Base-by-base conservation (phyloP, 1,140 invertebrate genomes). In the Penaeus japonicus region DNA sequence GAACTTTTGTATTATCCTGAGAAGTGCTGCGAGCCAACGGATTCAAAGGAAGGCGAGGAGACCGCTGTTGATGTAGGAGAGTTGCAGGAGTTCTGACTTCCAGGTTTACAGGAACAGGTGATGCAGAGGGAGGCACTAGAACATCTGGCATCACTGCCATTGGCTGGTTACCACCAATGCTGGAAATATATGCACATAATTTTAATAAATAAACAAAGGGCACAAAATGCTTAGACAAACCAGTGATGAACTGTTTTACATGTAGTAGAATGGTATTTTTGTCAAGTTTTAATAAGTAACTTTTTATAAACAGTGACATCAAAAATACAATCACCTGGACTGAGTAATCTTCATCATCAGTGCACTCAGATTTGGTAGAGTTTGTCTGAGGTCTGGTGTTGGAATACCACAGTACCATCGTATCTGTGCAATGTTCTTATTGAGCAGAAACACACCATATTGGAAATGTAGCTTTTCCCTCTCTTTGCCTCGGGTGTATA, bases 381-480 rank as follows among this genome's bases (percentile, higher is more conserved):
- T 97, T 59, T 94, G 93, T 86, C 95, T 92, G 77, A 97, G 93
- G 92, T 97, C 95, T 30, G 93, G 92, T 1, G 95, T 96, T 5
- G 94, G 93, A 83, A 96, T 93, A 7, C 95, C 95, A 91, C 95
- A 95, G 88, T 95, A 95, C 94, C 95, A 96, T 90, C 96, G 93
- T 53, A 97, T 92, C 92, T 97, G 96, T 75, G 96, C 96, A 89
- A 97, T 96, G 92, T 97, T 97, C 93, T 97, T 97, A 91, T 97
- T 97, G n/a, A 98, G 92, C 27, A 97, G 93, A 92, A 96, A 97
- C 24, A 97, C 96, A 70, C 95, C 97, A 93, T 97, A 97, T 91
- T 95, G 95, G 93, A 96, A 97, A 91, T 95, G 95, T 84, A 95
- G 94, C 92, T 94, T 95, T 91, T 95, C 95, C 92, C 70, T 65